Conservation (phyloP, 2,888 invertebrate genomes). For the Philaethria dido region DNA sequence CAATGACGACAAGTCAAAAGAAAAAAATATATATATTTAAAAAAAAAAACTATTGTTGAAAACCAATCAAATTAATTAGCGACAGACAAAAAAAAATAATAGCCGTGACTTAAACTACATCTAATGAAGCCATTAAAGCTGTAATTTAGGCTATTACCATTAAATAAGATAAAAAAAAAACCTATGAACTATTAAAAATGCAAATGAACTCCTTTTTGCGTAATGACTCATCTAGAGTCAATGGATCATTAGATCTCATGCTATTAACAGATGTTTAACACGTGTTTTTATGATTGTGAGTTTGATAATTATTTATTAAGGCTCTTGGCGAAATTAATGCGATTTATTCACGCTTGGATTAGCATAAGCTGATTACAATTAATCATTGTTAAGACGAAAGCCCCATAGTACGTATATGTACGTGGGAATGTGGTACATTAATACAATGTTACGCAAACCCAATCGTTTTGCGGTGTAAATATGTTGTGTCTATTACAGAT, state of each 20-base stretch:
- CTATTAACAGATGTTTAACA: slow-evolving; percentile 1
- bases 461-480: background rate
- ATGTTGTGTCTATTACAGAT: background rate
- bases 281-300: slow-evolving; percentile 1
- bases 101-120: background rate
- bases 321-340: slow-evolving; percentile 3
- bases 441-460: background rate
- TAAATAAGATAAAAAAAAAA: slow-evolving; percentile 1
- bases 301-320: slow-evolving; percentile 13
- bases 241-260: slow-evolving; percentile 1
- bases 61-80: background rate
- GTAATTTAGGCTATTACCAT: slow-evolving; percentile 6
- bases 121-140: background rate
- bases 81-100: background rate
- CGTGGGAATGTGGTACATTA: background rate
- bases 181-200: slow-evolving; percentile 14
- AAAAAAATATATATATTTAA: too few species aligned
- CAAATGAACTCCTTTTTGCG: background rate
- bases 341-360: slow-evolving; percentile 19
- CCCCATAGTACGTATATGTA: background rate
- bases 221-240: slow-evolving; percentile 2
- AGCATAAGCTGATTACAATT: slow-evolving; percentile 20
- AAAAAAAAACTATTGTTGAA: too few species aligned
- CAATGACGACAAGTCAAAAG: too few species aligned
- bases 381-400: slow-evolving; percentile 15